Conservation (phyloP, 2,888 invertebrate species). For the Pteria penguin region DNA sequence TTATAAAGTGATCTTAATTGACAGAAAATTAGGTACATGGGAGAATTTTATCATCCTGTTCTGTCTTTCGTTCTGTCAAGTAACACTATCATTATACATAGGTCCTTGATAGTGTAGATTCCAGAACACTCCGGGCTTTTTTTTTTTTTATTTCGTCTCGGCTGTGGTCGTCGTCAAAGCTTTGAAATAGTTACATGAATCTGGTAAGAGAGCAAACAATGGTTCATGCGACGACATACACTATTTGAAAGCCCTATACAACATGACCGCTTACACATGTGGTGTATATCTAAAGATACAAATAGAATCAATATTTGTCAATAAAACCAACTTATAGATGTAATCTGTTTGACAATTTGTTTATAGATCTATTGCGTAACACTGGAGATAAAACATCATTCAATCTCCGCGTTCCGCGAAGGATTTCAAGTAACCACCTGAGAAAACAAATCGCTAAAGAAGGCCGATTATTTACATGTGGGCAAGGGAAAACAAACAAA, state of each 20-base stretch:
- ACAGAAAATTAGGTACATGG: background rate
- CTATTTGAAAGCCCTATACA: background rate
- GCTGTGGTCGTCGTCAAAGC: no score
- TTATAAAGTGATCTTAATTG: background rate
- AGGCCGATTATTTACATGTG: slow-evolving; percentile 15
- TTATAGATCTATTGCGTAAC: slow-evolving; percentile 1
- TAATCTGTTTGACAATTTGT: slow-evolving; percentile 12
- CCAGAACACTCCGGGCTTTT: no score
- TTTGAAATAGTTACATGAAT: background rate
- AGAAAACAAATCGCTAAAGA: slow-evolving; percentile 17
- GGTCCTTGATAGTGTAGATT: no score
- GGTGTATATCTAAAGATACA: no score
- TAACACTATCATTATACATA: no score
- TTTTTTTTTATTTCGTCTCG: no score
- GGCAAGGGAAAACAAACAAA: slow-evolving; percentile 23
- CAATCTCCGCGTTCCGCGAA: slow-evolving; percentile 3
- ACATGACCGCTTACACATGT: no score
- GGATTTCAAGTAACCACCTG: slow-evolving; percentile 24
- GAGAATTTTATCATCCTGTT: background rate
- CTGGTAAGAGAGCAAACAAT: background rate
- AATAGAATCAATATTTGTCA: background rate
- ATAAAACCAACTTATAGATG: background rate
- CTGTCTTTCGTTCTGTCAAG: no score
- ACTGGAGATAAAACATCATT: slow-evolving; percentile 1
- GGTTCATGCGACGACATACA: background rate